Evolutionary conservation across 1,140 invertebrate genomes (phyloP).

Genomic region (Danaus plexippus): DNA sequence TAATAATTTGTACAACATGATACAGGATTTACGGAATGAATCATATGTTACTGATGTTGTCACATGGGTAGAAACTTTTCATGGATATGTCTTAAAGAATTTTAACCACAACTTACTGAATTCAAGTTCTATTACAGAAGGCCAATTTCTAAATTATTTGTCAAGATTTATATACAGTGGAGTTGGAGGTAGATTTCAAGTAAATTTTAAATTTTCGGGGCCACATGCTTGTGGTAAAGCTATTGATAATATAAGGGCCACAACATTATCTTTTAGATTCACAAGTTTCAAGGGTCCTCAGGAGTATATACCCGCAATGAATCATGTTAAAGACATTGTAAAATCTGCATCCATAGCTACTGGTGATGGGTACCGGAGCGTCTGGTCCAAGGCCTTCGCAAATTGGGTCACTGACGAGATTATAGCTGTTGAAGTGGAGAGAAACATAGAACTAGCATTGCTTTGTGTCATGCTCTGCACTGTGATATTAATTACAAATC

Average conservation of each 20-base stretch:
- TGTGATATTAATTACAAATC: conserved; percentile 83
- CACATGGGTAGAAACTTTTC: conserved; percentile 77
- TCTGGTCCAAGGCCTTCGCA: conserved; percentile 80
- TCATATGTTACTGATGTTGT: conserved; percentile 72
- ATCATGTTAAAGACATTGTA: conserved; percentile 73
- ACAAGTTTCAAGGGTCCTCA: conserved; percentile 73
- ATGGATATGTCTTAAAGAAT: conserved; percentile 73
- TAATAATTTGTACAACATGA: conserved; percentile 72
- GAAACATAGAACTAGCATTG: conserved; percentile 85
- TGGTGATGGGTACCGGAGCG: conserved; percentile 75
- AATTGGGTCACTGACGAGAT: conserved; percentile 86
- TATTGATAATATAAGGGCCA: conserved; percentile 72
- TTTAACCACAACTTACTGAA: conserved; percentile 68
- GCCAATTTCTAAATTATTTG: conserved; percentile 74
- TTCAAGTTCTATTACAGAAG: conserved; percentile 54
- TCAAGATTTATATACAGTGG: conserved; percentile 81
- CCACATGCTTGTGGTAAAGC: conserved; percentile 75
- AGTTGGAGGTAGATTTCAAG: conserved; percentile 77
- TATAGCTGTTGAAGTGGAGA: conserved; percentile 82
- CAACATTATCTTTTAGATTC: conserved; percentile 77
- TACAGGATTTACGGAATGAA: conserved; percentile 70
- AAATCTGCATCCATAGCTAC: conserved; percentile 72
- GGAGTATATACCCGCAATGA: conserved; percentile 84
- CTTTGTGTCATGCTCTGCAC: conserved; percentile 87
- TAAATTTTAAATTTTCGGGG: conserved; percentile 77